Evolutionary conservation across 2,888 invertebrate genomes (phyloP).

Genomic region (Stenoptilia bipunctidactyla): DNA sequence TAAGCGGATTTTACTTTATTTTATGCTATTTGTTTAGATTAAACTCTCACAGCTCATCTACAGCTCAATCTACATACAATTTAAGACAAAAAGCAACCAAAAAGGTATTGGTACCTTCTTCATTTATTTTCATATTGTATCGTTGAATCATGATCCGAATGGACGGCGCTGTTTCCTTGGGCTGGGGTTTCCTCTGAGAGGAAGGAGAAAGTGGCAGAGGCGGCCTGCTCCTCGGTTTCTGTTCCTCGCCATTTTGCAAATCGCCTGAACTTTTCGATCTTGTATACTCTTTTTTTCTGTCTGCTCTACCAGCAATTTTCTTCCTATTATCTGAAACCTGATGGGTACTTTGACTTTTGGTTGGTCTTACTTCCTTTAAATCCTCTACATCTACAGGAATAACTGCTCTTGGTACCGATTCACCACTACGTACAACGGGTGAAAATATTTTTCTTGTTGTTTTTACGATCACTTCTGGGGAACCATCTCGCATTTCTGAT

Average conservation of each 20-base stretch:
- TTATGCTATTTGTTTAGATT: not conserved
- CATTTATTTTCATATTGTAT: conserved; percentile 75
- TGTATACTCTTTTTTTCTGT: conserved; percentile 7
- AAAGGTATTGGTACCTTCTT: too few species aligned
- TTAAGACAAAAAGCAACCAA: too few species aligned
- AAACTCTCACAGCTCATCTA: too few species aligned
- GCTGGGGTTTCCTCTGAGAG: conserved; percentile 61
- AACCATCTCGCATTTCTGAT: conserved; percentile 43
- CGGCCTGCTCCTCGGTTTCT: conserved; percentile 49
- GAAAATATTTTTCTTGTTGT: conserved; percentile 86
- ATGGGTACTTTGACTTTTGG: conserved; percentile 20
- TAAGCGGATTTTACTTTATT: not conserved
- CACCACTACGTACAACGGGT: conserved; percentile 74
- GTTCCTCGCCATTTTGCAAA: conserved; percentile 43
- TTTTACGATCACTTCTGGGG: conserved; percentile 80
- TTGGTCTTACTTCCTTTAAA: conserved; percentile 41
- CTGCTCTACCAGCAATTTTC: not conserved
- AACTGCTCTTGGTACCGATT: conserved; percentile 62
- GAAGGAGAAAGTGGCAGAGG: conserved; percentile 74
- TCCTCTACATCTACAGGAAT: conserved; percentile 58
- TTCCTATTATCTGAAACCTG: conserved; percentile 20
- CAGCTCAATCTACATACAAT: too few species aligned
- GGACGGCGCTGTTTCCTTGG: conserved; percentile 77
- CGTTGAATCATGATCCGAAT: conserved; percentile 79
- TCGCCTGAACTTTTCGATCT: conserved; percentile 45